Conservation (phyloP, 2,797 vertebrate genomes). For the Falco novaeseelandiae region DNA sequence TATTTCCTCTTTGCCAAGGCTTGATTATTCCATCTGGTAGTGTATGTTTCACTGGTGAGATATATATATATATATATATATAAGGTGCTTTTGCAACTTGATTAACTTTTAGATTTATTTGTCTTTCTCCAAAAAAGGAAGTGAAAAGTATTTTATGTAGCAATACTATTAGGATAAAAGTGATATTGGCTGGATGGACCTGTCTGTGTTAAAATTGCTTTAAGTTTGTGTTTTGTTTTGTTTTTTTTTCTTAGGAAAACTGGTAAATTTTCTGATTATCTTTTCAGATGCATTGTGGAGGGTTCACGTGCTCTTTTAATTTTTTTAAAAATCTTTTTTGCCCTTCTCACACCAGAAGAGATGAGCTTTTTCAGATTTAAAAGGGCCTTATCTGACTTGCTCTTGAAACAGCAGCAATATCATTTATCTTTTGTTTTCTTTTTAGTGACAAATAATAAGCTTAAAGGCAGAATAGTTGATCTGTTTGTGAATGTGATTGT, state of each 20-base stretch:
- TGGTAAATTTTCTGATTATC: background rate
- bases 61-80: background rate
- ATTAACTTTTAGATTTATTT: background rate
- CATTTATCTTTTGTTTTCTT: background rate
- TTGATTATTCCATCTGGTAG: background rate
- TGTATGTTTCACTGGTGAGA: background rate
- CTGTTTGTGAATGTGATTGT: constrained; percentile 27
- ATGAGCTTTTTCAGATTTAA: background rate
- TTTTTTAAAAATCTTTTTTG: background rate
- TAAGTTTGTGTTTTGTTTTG: background rate
- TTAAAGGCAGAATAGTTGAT: background rate
- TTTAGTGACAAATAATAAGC: background rate
- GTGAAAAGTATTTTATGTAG: background rate
- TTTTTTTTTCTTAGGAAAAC: background rate
- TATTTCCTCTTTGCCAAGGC: background rate
- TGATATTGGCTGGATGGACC: background rate
- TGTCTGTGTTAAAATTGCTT: background rate
- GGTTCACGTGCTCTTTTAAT: background rate
- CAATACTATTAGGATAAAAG: fast-evolving
- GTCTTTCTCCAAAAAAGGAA: no score
- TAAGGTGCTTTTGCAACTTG: background rate
- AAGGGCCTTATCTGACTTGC: background rate
- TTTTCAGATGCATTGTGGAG: background rate
- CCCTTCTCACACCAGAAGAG: background rate
- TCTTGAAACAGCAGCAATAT: background rate